phyloP scores from a whole-genome alignment of 2,113 vertebrate genomes.

The Aegotheles bennettii region DNA sequence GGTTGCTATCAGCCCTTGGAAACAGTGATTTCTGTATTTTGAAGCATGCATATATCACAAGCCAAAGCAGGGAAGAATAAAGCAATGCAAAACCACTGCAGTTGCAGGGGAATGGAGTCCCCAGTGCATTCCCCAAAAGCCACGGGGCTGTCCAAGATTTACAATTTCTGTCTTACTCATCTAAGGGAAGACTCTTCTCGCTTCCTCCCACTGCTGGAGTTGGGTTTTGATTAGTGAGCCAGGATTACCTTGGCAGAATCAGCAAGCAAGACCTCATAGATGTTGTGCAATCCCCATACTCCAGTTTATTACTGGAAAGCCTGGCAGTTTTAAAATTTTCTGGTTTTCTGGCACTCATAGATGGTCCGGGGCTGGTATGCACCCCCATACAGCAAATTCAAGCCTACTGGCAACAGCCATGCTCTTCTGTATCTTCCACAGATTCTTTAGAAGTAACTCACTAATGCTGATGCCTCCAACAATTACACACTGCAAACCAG shows the following conservation, averaged over 20 bases:
- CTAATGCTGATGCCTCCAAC: neutral
- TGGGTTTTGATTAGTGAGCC: neutral
- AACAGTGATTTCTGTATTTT: neutral
- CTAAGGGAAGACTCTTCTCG: neutral
- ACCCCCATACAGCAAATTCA: neutral
- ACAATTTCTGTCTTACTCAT: neutral
- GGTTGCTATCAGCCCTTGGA: neutral
- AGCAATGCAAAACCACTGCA: neutral
- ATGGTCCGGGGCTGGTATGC: neutral
- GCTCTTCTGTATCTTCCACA: neutral
- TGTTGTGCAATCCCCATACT: neutral
- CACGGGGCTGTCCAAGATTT: neutral
- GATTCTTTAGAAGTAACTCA: neutral
- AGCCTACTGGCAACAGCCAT: neutral
- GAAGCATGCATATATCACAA: neutral
- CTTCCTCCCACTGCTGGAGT: slow-evolving; percentile 7
- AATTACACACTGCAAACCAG: neutral
- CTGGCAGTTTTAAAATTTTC: neutral
- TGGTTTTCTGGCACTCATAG: neutral
- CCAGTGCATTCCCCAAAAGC: neutral
- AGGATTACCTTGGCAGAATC: slow-evolving; percentile 46
- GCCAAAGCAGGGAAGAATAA: neutral
- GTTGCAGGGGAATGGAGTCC: neutral
- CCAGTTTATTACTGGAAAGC: slow-evolving; percentile 20
- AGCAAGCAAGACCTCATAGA: slow-evolving; percentile 9